These are phyloP conservation scores for Salvelinus sp. DNA, from an alignment of 2,113 vertebrate species.

Conservation along the genomic window DNA sequence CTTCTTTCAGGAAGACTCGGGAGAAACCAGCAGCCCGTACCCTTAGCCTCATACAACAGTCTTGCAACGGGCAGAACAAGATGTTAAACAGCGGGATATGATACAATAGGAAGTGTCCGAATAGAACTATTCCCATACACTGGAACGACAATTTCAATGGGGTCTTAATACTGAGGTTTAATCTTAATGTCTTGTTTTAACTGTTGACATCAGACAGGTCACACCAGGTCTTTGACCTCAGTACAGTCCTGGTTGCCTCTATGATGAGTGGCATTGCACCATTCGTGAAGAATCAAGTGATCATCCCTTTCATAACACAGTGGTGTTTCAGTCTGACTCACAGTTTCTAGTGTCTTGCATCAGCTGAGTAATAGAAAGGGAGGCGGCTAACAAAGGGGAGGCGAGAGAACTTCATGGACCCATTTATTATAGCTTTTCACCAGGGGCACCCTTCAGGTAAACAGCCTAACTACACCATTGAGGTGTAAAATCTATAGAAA, in stretches of 20 bases:
- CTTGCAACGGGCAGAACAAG: background rate
- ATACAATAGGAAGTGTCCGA: background rate
- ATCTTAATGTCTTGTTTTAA: background rate
- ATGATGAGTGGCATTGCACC: background rate
- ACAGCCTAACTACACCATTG: background rate
- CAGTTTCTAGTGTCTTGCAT: constrained; percentile 34
- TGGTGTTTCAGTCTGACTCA: no score
- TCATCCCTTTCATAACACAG: background rate
- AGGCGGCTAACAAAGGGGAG: background rate
- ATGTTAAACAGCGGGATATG: background rate
- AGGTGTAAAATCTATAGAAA: background rate
- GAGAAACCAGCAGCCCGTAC: constrained; percentile 24
- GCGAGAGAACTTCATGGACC: background rate
- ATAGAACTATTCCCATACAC: background rate
- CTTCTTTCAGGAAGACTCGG: constrained; percentile 69
- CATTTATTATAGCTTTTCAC: background rate
- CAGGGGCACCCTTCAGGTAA: background rate
- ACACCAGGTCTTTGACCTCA: background rate
- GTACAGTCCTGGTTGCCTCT: background rate
- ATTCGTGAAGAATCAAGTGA: background rate
- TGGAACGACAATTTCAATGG: background rate
- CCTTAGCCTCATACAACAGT: background rate
- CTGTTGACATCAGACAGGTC: background rate
- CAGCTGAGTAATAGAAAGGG: constrained; percentile 15
- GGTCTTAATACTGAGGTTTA: background rate